Percentiles rank a stretch among this genome's conserved stretches.
Conservation (phyloP, 1,140 invertebrate species). For the Euura saliciscinereae region DNA sequence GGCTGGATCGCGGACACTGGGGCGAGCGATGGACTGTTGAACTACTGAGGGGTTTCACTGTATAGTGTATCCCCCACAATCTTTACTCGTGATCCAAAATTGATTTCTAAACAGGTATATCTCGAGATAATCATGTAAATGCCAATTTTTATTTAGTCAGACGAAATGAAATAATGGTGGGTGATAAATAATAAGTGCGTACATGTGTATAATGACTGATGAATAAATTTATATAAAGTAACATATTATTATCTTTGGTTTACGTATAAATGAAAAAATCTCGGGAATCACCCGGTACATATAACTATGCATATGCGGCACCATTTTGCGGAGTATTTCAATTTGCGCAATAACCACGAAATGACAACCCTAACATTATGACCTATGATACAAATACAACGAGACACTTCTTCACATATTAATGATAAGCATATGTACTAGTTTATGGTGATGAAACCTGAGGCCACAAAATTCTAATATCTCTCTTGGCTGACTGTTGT, state of each 20-base stretch:
- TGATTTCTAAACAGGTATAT: background rate
- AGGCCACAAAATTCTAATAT: background rate
- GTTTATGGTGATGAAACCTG: background rate
- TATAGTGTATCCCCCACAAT: too few species aligned
- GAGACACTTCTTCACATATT: slow-evolving; percentile 52
- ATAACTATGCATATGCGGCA: background rate
- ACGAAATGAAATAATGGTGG: background rate
- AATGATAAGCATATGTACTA: slow-evolving; percentile 23
- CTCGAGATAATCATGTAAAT: background rate
- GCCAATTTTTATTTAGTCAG: background rate
- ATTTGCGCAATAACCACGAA: slow-evolving; percentile 43
- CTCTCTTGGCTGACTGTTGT: background rate
- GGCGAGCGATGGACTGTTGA: too few species aligned
- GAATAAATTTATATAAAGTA: background rate
- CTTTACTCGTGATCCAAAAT: background rate
- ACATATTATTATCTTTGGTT: background rate
- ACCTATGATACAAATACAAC: slow-evolving; percentile 53
- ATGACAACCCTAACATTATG: slow-evolving; percentile 42
- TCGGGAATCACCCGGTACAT: too few species aligned
- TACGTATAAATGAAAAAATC: background rate
- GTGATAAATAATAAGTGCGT: background rate
- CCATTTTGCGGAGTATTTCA: background rate
- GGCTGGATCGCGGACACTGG: too few species aligned
- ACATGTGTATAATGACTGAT: background rate
- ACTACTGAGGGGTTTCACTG: too few species aligned